Conservation (phyloP, 2,797 vertebrate genomes). For the Alcedo atthis region DNA sequence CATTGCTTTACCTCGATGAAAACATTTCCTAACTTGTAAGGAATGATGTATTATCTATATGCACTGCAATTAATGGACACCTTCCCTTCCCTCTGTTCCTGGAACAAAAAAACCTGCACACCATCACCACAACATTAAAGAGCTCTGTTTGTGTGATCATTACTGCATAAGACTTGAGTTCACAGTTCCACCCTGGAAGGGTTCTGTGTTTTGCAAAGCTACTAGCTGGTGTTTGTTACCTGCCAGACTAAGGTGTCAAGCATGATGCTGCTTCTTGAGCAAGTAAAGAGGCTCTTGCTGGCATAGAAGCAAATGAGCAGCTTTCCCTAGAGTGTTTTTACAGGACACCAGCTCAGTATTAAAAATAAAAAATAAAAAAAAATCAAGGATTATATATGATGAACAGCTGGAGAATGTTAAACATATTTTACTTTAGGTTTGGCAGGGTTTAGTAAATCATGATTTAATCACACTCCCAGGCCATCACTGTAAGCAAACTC, state of each 20-base stretch:
- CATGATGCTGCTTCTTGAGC: background rate
- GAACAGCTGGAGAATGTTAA: conserved; percentile 75
- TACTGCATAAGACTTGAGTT: background rate
- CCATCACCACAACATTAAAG: background rate
- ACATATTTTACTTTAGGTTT: conserved; percentile 69
- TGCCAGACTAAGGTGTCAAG: conserved; percentile 27
- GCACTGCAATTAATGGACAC: background rate
- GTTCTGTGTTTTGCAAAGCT: background rate
- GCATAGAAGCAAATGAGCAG: conserved; percentile 19
- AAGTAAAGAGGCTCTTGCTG: background rate
- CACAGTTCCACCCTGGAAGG: background rate
- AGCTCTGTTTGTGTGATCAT: background rate
- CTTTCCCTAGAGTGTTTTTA: conserved; percentile 38
- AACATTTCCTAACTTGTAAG: background rate
- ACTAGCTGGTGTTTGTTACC: background rate
- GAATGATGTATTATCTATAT: background rate
- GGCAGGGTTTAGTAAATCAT: conserved; percentile 72
- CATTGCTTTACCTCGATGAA: background rate
- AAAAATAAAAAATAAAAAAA: conserved; percentile 37
- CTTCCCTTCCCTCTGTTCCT: background rate
- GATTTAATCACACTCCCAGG: conserved; percentile 61
- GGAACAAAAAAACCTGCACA: background rate
- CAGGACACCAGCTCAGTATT: conserved; percentile 20
- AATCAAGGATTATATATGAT: conserved; percentile 62
- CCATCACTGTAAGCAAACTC: conserved; percentile 61